A percentile compares a stretch with the other conserved stretches of the same genome.
phyloP scores from a whole-genome alignment of 2,797 vertebrate genomes.

The Ambastaia sidthimunki region DNA sequence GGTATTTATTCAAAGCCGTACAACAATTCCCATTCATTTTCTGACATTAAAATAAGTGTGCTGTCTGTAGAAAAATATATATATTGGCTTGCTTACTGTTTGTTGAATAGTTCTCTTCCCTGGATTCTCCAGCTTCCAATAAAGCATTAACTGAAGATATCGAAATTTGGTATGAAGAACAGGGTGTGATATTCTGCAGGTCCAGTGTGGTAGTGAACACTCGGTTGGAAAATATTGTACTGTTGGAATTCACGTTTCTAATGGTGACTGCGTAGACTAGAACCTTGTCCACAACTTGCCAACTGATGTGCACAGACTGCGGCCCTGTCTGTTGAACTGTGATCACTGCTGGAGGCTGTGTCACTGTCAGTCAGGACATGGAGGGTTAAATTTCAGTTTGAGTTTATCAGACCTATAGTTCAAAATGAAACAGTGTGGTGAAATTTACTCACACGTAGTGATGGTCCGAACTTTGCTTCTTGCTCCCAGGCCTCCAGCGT shows the following conservation, averaged over 20 bases:
- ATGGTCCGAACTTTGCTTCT: constrained; percentile 72
- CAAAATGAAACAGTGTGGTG: neutral
- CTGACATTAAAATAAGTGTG: neutral
- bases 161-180: constrained; percentile 75
- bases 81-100: constrained; percentile 74
- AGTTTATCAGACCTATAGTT: neutral
- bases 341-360: constrained; percentile 68
- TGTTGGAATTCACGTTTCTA: constrained; percentile 43
- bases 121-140: constrained; percentile 73
- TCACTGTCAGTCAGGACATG: constrained; percentile 64
- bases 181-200: constrained; percentile 69
- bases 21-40: neutral
- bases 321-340: constrained; percentile 36
- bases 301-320: constrained; percentile 62
- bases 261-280: constrained; percentile 71
- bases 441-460: constrained; percentile 75
- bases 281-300: constrained; percentile 70
- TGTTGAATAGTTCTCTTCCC: constrained; percentile 65
- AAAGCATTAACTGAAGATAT: constrained; percentile 77
- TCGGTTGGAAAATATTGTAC: constrained; percentile 29
- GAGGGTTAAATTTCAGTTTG: neutral
- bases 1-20: neutral
- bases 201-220: constrained; percentile 60
- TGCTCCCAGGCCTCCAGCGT: constrained; percentile 71
- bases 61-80: neutral